Conservation (phyloP, 2,888 invertebrate species). For the Dryobotodes eremita region DNA sequence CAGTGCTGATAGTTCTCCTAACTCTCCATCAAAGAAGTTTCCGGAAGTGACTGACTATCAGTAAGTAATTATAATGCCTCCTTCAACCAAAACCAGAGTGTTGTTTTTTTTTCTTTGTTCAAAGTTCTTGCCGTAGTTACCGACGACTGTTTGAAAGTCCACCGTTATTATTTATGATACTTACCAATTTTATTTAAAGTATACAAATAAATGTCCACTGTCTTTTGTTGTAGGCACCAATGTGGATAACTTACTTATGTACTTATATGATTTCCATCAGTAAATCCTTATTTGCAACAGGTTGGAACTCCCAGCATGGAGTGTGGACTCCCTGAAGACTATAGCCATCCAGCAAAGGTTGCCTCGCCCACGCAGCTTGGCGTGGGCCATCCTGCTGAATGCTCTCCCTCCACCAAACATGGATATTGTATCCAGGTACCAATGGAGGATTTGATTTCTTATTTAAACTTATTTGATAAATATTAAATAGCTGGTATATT, state of each 20-base stretch:
- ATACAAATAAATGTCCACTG: not conserved
- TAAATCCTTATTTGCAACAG: slow-evolving; percentile 66
- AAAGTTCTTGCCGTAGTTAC: slow-evolving; percentile 39
- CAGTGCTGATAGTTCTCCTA: slow-evolving; percentile 74
- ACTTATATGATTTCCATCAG: not conserved
- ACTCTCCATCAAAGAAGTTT: slow-evolving; percentile 75
- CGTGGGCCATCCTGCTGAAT: slow-evolving; percentile 86
- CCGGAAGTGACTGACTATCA: slow-evolving; percentile 80
- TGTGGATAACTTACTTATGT: not conserved
- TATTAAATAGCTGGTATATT: too few species aligned
- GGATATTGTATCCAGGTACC: slow-evolving; percentile 81
- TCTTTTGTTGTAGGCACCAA: too few species aligned
- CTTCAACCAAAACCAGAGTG: slow-evolving; percentile 39
- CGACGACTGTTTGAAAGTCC: slow-evolving; percentile 30
- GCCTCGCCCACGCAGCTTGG: slow-evolving; percentile 82
- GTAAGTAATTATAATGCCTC: slow-evolving; percentile 74
- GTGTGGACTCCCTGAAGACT: slow-evolving; percentile 76
- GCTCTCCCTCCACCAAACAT: slow-evolving; percentile 83
- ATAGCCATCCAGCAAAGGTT: slow-evolving; percentile 80
- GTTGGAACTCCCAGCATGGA: slow-evolving; percentile 83
- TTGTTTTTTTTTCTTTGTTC: slow-evolving; percentile 65
- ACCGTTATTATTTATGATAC: slow-evolving; percentile 2
- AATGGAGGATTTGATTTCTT: not conserved
- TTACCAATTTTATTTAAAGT: not conserved
- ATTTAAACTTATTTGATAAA: not conserved